phyloP scores from a whole-genome alignment of 2,113 vertebrate species.

The Pica pica region DNA sequence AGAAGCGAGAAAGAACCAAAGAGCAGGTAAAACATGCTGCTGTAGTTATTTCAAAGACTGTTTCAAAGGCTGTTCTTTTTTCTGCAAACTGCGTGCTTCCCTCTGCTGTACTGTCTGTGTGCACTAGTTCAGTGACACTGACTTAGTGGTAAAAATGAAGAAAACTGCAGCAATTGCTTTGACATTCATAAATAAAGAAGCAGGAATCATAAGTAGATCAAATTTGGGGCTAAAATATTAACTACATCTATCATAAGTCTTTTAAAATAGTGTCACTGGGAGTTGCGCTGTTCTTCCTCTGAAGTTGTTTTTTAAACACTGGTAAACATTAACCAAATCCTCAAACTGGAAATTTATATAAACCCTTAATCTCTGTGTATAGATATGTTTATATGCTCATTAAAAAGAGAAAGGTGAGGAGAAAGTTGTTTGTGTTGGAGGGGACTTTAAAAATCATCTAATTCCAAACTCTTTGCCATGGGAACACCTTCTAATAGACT shows the following conservation, averaged over 20 bases:
- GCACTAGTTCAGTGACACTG: background rate
- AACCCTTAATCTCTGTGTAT: background rate
- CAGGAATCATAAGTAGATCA: background rate
- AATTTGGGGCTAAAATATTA: background rate
- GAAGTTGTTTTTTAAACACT: background rate
- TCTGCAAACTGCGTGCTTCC: background rate
- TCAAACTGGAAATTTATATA: background rate
- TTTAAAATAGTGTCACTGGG: background rate
- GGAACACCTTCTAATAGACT: background rate
- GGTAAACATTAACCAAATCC: background rate
- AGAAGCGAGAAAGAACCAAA: constrained; percentile 70
- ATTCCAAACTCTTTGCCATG: background rate
- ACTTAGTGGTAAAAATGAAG: background rate
- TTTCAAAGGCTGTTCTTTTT: background rate
- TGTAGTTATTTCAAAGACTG: background rate
- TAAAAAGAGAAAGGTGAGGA: background rate
- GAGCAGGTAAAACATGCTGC: constrained; percentile 75
- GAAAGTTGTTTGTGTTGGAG: background rate
- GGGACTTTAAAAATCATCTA: background rate
- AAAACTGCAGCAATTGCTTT: background rate
- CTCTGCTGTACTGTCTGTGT: background rate
- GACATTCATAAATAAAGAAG: background rate
- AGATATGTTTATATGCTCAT: background rate
- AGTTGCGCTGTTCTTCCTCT: background rate
- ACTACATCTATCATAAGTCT: background rate